Evolutionary conservation across 2,797 vertebrate genomes (phyloP).

Genomic region (Diceros bicornis): DNA sequence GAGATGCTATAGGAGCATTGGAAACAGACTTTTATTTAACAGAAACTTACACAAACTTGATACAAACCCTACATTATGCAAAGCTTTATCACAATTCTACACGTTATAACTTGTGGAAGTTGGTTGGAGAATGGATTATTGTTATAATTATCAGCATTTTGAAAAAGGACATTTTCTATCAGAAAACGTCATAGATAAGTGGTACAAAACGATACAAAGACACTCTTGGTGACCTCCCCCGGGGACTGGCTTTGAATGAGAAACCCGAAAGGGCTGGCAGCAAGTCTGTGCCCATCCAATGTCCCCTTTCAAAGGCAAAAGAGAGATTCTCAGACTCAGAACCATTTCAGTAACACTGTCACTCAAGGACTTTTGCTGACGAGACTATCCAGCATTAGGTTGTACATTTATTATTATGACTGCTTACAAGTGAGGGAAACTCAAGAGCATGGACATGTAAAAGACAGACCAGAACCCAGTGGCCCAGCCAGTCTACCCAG

Average conservation of each 20-base stretch:
- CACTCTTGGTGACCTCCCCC: background rate
- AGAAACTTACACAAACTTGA: constrained; percentile 86
- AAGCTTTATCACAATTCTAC: constrained; percentile 86
- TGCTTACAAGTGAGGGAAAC: background rate
- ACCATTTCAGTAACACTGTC: constrained; percentile 45
- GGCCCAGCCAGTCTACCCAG: background rate
- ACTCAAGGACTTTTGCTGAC: constrained; percentile 8
- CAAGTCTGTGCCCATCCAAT: background rate
- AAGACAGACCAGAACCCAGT: background rate
- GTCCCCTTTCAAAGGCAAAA: background rate
- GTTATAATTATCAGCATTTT: constrained; percentile 68
- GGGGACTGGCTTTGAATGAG: constrained; percentile 7
- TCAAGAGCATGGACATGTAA: background rate
- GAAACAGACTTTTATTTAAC: constrained; percentile 89
- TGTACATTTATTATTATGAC: background rate
- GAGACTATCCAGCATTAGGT: background rate
- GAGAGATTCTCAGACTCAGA: constrained; percentile 1
- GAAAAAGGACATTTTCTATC: constrained; percentile 70
- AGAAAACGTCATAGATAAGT: constrained; percentile 72
- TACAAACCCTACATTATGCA: constrained; percentile 85
- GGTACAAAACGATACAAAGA: constrained; percentile 55
- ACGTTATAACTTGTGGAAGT: constrained; percentile 75
- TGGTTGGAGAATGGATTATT: constrained; percentile 54
- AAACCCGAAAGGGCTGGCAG: background rate
- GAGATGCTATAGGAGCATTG: constrained; percentile 81